These are phyloP conservation scores for Anolis apletophallus DNA, from an alignment of 2,797 vertebrate genomes.

Conservation along the genomic window DNA sequence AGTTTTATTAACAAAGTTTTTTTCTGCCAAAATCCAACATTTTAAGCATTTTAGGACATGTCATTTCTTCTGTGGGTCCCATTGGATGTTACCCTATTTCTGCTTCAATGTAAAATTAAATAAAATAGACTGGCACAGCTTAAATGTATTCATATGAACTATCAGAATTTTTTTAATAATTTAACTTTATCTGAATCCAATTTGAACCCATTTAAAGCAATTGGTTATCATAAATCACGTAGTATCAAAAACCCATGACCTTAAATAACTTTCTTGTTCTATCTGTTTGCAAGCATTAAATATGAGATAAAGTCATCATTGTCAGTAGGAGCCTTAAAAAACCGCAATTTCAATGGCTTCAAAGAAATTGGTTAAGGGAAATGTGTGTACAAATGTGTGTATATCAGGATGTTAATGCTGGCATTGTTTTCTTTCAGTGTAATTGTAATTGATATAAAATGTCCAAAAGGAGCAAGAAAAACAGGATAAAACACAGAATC, in stretches of 20 bases:
- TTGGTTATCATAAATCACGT: neutral
- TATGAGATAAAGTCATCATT: neutral
- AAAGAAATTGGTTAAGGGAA: too few relatives aligned
- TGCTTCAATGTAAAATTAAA: neutral
- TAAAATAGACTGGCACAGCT: neutral
- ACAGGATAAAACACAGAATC: constrained; percentile 53
- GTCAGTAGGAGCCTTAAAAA: too few relatives aligned
- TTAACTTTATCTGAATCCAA: neutral
- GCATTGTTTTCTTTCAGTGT: constrained; percentile 20
- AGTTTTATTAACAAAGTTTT: too few relatives aligned
- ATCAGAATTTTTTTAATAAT: too few relatives aligned
- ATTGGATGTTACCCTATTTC: too few relatives aligned
- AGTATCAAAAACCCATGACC: neutral
- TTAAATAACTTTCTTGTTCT: neutral
- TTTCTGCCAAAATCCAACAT: too few relatives aligned
- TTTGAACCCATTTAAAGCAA: neutral
- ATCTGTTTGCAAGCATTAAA: neutral
- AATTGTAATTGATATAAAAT: constrained; percentile 56
- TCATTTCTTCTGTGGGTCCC: too few relatives aligned
- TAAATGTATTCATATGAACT: neutral
- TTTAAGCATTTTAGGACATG: too few relatives aligned
- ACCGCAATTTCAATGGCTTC: too few relatives aligned
- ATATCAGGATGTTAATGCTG: constrained; percentile 52
- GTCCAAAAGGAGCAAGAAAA: constrained; percentile 57
- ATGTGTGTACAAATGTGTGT: neutral